Evolutionary conservation across 2,888 invertebrate genomes (phyloP).

Genomic region (Napeogenes sylphis): DNA sequence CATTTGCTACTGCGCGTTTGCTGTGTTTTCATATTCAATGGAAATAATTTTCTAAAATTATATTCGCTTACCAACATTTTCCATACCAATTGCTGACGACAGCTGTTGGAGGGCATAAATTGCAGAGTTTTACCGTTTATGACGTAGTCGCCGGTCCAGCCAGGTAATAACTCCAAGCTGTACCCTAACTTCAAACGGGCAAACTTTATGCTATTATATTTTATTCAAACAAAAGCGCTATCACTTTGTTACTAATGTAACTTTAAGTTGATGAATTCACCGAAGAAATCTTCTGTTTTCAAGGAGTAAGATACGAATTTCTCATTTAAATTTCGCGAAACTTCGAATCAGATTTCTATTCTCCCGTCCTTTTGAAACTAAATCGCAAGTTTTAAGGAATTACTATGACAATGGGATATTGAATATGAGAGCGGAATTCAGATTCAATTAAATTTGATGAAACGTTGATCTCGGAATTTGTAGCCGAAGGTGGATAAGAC

Average conservation of each 20-base stretch:
- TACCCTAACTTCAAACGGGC: slow-evolving; percentile 59
- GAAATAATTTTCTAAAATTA: slow-evolving; percentile 4
- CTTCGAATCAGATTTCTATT: slow-evolving; percentile 47
- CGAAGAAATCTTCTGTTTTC: slow-evolving; percentile 56
- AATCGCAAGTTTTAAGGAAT: slow-evolving; percentile 67
- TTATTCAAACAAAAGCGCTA: slow-evolving; percentile 65
- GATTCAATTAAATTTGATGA: slow-evolving; percentile 41
- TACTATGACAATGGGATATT: slow-evolving; percentile 62
- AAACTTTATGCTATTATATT: slow-evolving; percentile 70
- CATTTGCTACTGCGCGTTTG: background rate
- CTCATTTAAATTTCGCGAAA: slow-evolving; percentile 72
- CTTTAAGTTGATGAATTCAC: slow-evolving; percentile 54
- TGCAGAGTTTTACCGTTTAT: slow-evolving; percentile 63
- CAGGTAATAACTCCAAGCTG: slow-evolving; percentile 75
- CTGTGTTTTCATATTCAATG: background rate
- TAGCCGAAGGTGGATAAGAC: slow-evolving; percentile 15
- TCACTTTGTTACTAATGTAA: slow-evolving; percentile 14
- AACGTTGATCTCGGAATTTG: slow-evolving; percentile 13
- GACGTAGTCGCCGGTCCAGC: slow-evolving; percentile 36
- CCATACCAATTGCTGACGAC: slow-evolving; percentile 39
- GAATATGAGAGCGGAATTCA: slow-evolving; percentile 46
- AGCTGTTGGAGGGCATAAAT: slow-evolving; percentile 69
- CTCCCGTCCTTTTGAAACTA: slow-evolving; percentile 65
- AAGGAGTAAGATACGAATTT: slow-evolving; percentile 70
- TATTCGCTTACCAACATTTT: slow-evolving; percentile 14